Base-by-base conservation (phyloP, 1,140 invertebrate genomes). In the Trachymyrmex septentrionalis region DNA sequence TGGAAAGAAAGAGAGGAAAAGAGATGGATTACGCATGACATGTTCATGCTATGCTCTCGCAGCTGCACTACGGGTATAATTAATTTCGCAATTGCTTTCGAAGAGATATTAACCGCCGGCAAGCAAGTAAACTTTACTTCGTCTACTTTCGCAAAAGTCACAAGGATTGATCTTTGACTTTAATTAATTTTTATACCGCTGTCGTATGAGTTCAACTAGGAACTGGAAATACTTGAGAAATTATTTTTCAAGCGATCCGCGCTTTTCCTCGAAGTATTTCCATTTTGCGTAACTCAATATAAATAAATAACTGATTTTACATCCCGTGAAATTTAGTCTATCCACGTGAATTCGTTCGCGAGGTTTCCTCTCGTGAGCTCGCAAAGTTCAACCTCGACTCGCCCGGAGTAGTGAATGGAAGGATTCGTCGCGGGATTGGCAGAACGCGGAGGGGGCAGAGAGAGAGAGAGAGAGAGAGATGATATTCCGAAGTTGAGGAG, bases 401-500 rank as follows among this genome's bases (percentile, higher is more conserved):
- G 55, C 53, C 61, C 80, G 24, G 24, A 75, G 24, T 84, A 73
- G 80, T 84, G 80, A 84, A 84, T 84, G 80, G 80, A 73, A 84
- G 69, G 80, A 84, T 63, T 73, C 80, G 67, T 75, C 59, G 59
- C 69, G 69, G 38, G 80, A 61, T 73, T 73, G 80, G 69, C 27
- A 30, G 86, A 81, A 21, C 85, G 82, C 66, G 72, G 30, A 50
- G 63, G 30, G 59, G 63, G 64, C 87, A n/a, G 80, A 50, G 85
- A 75, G 67, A 73, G 78, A 75, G 67, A 73, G 73, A 73, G 44
- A 34, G 44, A 34, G 44, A 53, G n/a, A 88, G 88, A 88, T 87
- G 88, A 92, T 92, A 91, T 92, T 92, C 92, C 87, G 85, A 76
- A 86, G 76, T 75, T 89, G 81, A 48, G 50, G 71, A 87, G 82